Evolutionary conservation across 2,797 vertebrate genomes (phyloP).

Genomic region (Bradypodion pumilum): DNA sequence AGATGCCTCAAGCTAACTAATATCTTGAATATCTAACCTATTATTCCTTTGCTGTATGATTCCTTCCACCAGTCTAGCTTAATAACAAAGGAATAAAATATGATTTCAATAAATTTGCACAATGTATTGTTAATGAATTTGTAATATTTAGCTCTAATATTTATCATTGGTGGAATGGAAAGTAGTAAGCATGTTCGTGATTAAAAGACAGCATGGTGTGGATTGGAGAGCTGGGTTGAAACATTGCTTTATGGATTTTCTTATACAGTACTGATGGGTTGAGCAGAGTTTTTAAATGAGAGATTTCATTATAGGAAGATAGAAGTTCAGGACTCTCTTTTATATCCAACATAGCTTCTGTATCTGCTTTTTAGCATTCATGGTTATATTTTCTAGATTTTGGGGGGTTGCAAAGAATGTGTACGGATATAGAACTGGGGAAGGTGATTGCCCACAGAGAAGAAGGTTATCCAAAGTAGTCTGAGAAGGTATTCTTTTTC

Average conservation of each 20-base stretch:
- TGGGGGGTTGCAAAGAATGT: background rate
- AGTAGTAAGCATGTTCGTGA: background rate
- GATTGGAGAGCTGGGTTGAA: background rate
- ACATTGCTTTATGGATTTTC: background rate
- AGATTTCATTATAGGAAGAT: background rate
- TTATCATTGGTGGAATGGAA: background rate
- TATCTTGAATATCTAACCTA: too few species aligned
- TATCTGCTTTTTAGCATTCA: background rate
- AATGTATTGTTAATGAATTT: background rate
- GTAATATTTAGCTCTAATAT: background rate
- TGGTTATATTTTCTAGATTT: background rate
- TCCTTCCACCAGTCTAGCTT: too few species aligned
- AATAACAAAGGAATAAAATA: background rate
- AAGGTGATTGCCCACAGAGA: too few species aligned
- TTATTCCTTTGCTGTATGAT: too few species aligned
- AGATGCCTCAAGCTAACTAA: background rate
- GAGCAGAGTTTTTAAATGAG: background rate
- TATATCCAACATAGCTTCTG: background rate
- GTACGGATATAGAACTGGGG: too few species aligned
- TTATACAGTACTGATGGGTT: too few species aligned
- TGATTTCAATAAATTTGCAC: background rate
- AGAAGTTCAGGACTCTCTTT: background rate
- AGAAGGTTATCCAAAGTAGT: too few species aligned
- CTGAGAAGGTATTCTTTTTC: too few species aligned
- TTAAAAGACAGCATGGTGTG: background rate